Evolutionary conservation across 2,797 vertebrate genomes (phyloP).

Genomic region (Pelodytes ibericus): DNA sequence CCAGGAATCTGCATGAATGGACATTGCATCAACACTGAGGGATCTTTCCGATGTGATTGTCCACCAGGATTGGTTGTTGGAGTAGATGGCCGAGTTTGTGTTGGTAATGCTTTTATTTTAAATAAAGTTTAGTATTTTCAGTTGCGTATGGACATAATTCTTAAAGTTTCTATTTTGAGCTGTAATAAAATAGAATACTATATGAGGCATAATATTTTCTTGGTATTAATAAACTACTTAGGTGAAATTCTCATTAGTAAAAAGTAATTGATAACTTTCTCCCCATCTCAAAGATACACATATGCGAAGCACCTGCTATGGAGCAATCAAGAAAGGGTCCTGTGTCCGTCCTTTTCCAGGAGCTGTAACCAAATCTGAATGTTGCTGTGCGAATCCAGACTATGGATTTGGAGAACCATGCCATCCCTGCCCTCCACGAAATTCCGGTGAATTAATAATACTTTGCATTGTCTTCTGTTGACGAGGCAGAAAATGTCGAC

Average conservation of each 20-base stretch:
- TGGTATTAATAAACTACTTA: too few species aligned
- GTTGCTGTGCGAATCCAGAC: constrained; percentile 76
- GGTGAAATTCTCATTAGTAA: too few species aligned
- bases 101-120: constrained; percentile 64
- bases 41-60: constrained; percentile 77
- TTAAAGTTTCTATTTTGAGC: too few species aligned
- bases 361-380: constrained; percentile 78
- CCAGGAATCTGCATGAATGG: constrained; percentile 80
- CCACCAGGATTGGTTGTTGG: constrained; percentile 74
- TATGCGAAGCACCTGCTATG: constrained; percentile 78
- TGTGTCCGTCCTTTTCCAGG: constrained; percentile 73
- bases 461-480: too few species aligned
- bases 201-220: too few species aligned
- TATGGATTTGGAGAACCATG: constrained; percentile 78
- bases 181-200: too few species aligned
- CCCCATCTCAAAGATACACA: constrained; percentile 70
- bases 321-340: constrained; percentile 69
- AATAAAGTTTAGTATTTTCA: too few species aligned
- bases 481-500: too few species aligned
- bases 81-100: constrained; percentile 77
- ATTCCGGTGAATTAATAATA: constrained; percentile 71
- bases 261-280: neutral
- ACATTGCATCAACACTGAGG: constrained; percentile 76
- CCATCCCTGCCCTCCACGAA: constrained; percentile 71
- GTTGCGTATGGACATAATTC: too few species aligned